Evolutionary conservation across 2,113 vertebrate species (phyloP).

Genomic region (Lamprotornis superbus): DNA sequence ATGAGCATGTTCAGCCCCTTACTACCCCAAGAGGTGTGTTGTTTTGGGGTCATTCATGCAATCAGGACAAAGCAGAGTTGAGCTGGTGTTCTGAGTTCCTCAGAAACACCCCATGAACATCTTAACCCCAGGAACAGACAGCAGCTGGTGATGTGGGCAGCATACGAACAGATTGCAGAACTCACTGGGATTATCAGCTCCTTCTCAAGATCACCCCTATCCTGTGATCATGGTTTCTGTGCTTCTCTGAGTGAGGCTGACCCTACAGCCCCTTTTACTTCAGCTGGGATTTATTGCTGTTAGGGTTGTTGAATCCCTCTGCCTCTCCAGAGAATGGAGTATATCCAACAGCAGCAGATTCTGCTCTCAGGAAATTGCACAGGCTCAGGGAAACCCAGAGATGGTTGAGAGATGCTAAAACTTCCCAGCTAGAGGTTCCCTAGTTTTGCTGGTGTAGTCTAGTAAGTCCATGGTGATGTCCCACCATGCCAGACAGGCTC

Average conservation of each 20-base stretch:
- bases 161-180: background rate
- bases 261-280: background rate
- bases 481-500: background rate
- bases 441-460: background rate
- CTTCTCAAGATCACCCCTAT: background rate
- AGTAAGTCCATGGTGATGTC: background rate
- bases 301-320: background rate
- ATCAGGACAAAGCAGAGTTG: background rate
- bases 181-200: accelerated
- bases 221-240: background rate
- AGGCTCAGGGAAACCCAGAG: background rate
- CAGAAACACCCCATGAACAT: background rate
- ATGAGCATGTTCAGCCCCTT: background rate
- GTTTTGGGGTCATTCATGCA: background rate
- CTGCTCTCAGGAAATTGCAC: background rate
- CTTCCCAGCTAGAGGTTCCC: background rate
- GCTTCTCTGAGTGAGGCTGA: background rate
- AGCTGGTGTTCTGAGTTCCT: background rate
- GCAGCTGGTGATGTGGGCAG: accelerated
- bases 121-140: background rate
- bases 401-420: background rate
- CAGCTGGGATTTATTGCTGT: background rate
- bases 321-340: background rate
- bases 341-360: background rate
- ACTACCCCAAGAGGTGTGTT: accelerated